Percentiles rank a stretch among this genome's conserved stretches.
These are phyloP conservation scores for Phalanger gymnotis DNA, from an alignment of 2,797 vertebrate genomes.

Conservation along the genomic window DNA sequence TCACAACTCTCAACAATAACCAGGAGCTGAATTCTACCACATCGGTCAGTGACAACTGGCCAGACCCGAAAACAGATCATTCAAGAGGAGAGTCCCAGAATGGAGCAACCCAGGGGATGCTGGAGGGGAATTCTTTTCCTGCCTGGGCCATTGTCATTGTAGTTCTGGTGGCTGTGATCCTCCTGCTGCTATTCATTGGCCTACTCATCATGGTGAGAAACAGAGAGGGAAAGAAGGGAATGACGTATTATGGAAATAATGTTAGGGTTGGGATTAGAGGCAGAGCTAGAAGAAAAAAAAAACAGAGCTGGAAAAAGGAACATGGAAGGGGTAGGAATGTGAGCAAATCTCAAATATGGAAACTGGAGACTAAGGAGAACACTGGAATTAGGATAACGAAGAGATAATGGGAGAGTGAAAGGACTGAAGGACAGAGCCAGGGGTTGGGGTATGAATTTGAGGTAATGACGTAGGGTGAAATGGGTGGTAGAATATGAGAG, in stretches of 20 bases:
- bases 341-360: neutral
- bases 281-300: conserved; percentile 4
- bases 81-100: neutral
- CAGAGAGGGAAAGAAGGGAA: neutral
- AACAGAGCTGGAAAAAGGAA: neutral
- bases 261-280: neutral
- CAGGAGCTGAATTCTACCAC: neutral
- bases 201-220: conserved; percentile 72
- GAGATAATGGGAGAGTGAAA: neutral
- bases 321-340: accelerated
- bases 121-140: conserved; percentile 52
- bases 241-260: neutral
- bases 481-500: neutral
- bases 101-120: neutral
- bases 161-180: conserved; percentile 70
- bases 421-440: neutral
- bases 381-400: neutral
- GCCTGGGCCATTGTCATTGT: conserved; percentile 76
- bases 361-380: neutral
- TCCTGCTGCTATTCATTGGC: conserved; percentile 64
- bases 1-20: neutral
- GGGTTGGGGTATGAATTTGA: neutral
- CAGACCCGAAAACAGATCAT: neutral
- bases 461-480: neutral
- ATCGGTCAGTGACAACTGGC: neutral